Evolutionary conservation across 2,888 invertebrate species (phyloP), one percentile per base, ranked within the genome.

Genomic region (Stegana nigrithorax): DNA sequence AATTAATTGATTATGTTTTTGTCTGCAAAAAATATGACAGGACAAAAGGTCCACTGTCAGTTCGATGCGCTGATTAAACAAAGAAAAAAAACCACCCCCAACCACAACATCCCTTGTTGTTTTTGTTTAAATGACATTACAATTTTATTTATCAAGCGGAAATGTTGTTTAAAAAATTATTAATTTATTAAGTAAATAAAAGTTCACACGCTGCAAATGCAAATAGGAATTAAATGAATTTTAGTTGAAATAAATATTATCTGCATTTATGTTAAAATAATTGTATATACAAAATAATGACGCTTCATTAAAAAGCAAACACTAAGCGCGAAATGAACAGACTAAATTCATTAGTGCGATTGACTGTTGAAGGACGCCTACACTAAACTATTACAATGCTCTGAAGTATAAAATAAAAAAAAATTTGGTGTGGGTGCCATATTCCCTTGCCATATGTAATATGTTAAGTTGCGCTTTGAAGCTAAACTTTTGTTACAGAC

Each of bases 1-100:
- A 78, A 78, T 78, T 78, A 78, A 78, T 73, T 79, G 80, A 78
- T 78, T 78, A 78, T 78, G 78, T 75, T 78, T 78, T 77, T 77
- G 7, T 26, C 14, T 14, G 14, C 21, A 12, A 12, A 7, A 50
- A 23, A 25, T n/a, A n/a, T 25, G 50, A 14, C 26, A 50, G 76
- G 72, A 73, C 71, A 74, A 73, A 71, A 78, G 75, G 76, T 75
- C 62, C 66, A 65, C 25, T 67, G 50, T 68, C 64, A 66, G 71
- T 68, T 21, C 68, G 70, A 68, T 72, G 64, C 66, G 57, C 19
- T 57, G 50, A 64, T 65, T 19, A 7, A 7, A 63, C 63, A 69
- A 2, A 59, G 64, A 55, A 19, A 27, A 57, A 51, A 27, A 50
- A 29, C 63, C 23, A 58, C 50, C 73, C 71, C 73, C 68, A 68